Evolutionary conservation across 2,888 invertebrate genomes (phyloP), one percentile per base, ranked within the genome.

Genomic region (Dione juno): DNA sequence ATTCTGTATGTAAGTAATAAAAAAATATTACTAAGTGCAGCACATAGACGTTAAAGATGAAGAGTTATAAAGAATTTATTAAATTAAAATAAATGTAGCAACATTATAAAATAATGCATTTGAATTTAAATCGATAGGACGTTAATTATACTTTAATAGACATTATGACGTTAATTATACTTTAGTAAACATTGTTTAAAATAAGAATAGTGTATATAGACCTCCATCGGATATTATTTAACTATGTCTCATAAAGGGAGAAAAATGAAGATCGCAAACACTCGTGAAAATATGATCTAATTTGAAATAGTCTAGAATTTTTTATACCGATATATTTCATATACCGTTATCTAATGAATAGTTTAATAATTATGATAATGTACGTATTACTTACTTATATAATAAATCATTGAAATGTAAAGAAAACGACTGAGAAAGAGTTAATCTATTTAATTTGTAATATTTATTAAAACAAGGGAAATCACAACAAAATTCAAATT

Each of bases 1-100:
- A 14, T 58, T 81, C 88, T 88, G 84, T 70, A 69, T 70, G 64
- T 76, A 72, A 40, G 28, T 40, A 19, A 40, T 37, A 74, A 71
- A 57, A 35, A 65, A 35, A 50, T 63, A 37, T 69, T 73, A 50
- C 8, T 58, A 48, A 21, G 3, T 28, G n/a, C 14, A 59, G 2
- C 13, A 16, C 11, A 41, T 6, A n/a, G 5, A 3, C 10, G n/a
- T 16, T 16, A 9, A 48, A 48, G 2, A 19, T 48, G 8, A 16
- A 48, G 48, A 16, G n/a, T 16, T 16, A 16, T 10, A 48, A 7
- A 2, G 9, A n/a, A n/a, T n/a, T 16, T 48, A n/a, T 14, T 14
- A 45, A 45, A 45, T 48, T 2, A 8, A 28, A 28, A 28, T 28
- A 28, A 28, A 28, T 16, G n/a, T 10, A 16, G 16, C 7, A n/a